Conservation (phyloP, 1,140 invertebrate genomes). For the Bactericera cockerelli region DNA sequence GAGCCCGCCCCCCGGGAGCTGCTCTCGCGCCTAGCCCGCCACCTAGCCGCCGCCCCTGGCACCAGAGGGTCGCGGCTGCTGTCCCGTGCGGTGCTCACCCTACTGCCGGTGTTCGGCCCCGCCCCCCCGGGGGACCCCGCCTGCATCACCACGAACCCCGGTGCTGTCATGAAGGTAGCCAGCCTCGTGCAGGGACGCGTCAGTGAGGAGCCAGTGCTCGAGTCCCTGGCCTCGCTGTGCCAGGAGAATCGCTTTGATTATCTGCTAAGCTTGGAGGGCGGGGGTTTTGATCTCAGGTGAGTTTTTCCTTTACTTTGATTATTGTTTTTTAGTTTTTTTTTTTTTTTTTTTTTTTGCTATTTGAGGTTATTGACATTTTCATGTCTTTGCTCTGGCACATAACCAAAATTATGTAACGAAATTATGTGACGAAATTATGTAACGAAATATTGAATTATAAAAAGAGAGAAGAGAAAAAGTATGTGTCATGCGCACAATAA, state of each 20-base stretch:
- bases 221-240: conserved; percentile 17
- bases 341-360: too few species aligned
- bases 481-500: too few species aligned
- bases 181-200: conserved; percentile 15
- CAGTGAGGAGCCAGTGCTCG: conserved; percentile 9
- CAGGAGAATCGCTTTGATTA: conserved; percentile 34
- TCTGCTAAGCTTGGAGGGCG: conserved; percentile 45
- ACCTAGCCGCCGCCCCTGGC: conserved; percentile 53
- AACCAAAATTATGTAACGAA: too few species aligned
- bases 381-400: too few species aligned
- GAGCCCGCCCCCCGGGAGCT: conserved; percentile 74
- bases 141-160: conserved; percentile 15
- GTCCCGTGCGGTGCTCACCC: conserved; percentile 52
- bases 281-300: conserved; percentile 38
- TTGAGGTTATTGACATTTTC: too few species aligned
- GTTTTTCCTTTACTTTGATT: conserved; percentile 8
- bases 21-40: conserved; percentile 59
- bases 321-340: too few species aligned
- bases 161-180: conserved; percentile 14
- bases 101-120: conserved; percentile 42
- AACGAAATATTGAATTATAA: too few species aligned
- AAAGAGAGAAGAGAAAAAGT: too few species aligned
- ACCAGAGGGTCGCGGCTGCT: conserved; percentile 44
- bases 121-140: conserved; percentile 8
- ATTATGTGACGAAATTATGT: too few species aligned